phyloP scores from a whole-genome alignment of 1,140 invertebrate species.

The Pseudomyrmex flavicornis region DNA sequence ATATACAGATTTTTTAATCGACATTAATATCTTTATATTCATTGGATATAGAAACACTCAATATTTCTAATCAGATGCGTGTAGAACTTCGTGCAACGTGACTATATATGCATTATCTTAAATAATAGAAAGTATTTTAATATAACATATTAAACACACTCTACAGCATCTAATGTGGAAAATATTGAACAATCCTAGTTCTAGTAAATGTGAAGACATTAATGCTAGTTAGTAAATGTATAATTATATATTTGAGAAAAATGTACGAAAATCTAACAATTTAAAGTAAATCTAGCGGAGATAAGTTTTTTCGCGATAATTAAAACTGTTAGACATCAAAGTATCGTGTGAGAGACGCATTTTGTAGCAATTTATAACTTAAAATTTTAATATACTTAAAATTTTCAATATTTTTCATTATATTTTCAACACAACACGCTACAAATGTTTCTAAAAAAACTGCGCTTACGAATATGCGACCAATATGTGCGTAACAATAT shows the following conservation, averaged over 20 bases:
- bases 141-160: too few relatives aligned
- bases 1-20: not conserved
- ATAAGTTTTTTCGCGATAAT: conserved; percentile 2
- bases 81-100: too few relatives aligned
- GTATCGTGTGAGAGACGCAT: not conserved
- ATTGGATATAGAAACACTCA: too few relatives aligned
- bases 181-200: too few relatives aligned
- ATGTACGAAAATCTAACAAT: not conserved
- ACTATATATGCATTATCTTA: too few relatives aligned
- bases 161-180: too few relatives aligned
- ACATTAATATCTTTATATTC: not conserved
- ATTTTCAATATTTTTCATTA: not conserved
- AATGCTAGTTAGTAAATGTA: too few relatives aligned
- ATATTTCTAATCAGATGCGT: too few relatives aligned
- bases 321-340: conserved; percentile 11
- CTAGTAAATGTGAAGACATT: too few relatives aligned
- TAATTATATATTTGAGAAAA: conserved; percentile 1
- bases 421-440: conserved; percentile 37
- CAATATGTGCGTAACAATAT: conserved; percentile 71
- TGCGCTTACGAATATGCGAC: not conserved
- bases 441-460: not conserved
- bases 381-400: conserved; percentile 6
- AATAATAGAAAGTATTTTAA: too few relatives aligned
- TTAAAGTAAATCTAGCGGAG: not conserved
- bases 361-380: conserved; percentile 8